A percentile compares a stretch with the other conserved stretches of the same genome.
Conservation (phyloP, 2,888 invertebrate species). For the Scelioninae gen. 1 region DNA sequence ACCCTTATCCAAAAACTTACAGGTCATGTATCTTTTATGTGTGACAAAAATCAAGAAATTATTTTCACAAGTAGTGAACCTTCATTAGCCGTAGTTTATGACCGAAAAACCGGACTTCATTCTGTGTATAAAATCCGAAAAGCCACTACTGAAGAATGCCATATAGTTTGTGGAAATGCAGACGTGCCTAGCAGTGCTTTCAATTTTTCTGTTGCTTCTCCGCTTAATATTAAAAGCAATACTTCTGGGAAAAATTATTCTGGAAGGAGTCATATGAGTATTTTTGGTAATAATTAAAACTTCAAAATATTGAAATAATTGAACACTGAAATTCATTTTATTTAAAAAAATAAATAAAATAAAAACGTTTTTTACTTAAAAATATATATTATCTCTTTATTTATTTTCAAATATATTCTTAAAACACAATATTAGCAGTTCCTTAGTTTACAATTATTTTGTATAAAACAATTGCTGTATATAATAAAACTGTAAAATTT, state of each 20-base stretch:
- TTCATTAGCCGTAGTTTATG: slow-evolving; percentile 92
- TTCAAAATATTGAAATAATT: no score
- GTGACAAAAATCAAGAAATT: slow-evolving; percentile 87
- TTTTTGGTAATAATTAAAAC: slow-evolving; percentile 76
- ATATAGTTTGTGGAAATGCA: slow-evolving; percentile 86
- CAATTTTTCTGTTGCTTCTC: slow-evolving; percentile 78
- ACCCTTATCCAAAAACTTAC: slow-evolving; percentile 9
- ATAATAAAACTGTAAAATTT: slow-evolving; percentile 28
- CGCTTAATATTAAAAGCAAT: slow-evolving; percentile 76
- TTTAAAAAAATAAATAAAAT: no score
- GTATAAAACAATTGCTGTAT: no score
- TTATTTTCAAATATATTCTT: no score
- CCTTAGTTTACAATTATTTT: no score
- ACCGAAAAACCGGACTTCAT: slow-evolving; percentile 90
- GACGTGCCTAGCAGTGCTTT: slow-evolving; percentile 78
- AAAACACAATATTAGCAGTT: no score
- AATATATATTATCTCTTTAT: no score
- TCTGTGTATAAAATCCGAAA: slow-evolving; percentile 92
- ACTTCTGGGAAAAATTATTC: slow-evolving; percentile 77
- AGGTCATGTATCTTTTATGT: slow-evolving; percentile 84
- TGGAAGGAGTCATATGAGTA: slow-evolving; percentile 77
- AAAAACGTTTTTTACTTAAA: no score
- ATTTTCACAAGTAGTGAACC: slow-evolving; percentile 91
- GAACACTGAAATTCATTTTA: no score
- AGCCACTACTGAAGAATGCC: slow-evolving; percentile 90